A percentile compares a stretch with the other conserved stretches of the same genome.
Conservation (phyloP, 1,140 invertebrate genomes). For the Acromyrmex heyeri region DNA sequence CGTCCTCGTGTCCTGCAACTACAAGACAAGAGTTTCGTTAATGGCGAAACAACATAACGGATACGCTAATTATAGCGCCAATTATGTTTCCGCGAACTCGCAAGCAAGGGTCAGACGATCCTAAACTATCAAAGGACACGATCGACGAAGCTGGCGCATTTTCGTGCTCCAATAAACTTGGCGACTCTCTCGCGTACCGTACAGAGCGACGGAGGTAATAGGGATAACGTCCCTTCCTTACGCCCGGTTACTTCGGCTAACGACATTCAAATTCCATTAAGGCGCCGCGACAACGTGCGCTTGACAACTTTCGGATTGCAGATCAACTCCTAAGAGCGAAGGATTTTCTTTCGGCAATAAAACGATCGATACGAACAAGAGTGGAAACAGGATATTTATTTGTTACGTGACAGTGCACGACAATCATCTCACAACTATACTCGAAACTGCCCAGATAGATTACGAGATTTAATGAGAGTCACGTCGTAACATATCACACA, state of each 20-base stretch:
- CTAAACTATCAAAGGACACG: conserved; percentile 16
- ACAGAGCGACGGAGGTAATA: conserved; percentile 71
- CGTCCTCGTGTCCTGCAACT: neutral
- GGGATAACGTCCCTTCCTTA: conserved; percentile 82
- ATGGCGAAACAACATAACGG: neutral
- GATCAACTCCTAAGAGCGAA: conserved; percentile 46
- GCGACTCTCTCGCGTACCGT: conserved; percentile 13
- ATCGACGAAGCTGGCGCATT: conserved; percentile 34
- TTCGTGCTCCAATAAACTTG: conserved; percentile 70
- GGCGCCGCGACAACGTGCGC: conserved; percentile 75
- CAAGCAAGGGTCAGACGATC: neutral
- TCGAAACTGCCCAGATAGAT: neutral
- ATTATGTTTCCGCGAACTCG: neutral
- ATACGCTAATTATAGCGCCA: conserved; percentile 9
- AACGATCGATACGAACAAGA: conserved; percentile 19
- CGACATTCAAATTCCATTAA: conserved; percentile 85
- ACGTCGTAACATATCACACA: neutral
- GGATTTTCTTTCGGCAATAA: conserved; percentile 29
- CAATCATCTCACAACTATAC: neutral
- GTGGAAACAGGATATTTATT: neutral
- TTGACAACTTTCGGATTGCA: conserved; percentile 76
- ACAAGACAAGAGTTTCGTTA: neutral
- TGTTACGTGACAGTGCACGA: neutral
- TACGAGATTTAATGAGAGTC: neutral
- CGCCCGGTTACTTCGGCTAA: conserved; percentile 83